These are phyloP conservation scores for Chrysopilus asiliformis DNA, from an alignment of 2,888 invertebrate genomes.

Conservation along the genomic window DNA sequence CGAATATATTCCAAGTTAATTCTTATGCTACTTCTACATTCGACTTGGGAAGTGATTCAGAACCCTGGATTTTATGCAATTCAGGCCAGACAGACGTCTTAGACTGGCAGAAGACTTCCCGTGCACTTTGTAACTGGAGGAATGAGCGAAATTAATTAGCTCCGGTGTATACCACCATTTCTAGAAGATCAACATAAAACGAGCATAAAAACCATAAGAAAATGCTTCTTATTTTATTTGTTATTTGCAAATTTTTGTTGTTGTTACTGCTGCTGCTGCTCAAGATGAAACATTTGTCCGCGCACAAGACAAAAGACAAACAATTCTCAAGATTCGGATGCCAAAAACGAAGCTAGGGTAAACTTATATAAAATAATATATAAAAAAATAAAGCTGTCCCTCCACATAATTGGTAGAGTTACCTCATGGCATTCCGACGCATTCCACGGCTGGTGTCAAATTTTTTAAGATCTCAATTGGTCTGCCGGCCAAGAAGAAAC, in stretches of 20 bases:
- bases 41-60: constrained; percentile 2
- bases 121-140: too few species aligned
- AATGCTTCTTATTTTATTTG: too few species aligned
- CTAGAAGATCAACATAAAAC: too few species aligned
- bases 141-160: constrained; percentile 15
- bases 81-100: too few species aligned
- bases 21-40: too few species aligned
- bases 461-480: constrained; percentile 16
- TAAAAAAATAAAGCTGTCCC: too few species aligned
- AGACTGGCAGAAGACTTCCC: too few species aligned
- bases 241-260: neutral
- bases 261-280: too few species aligned
- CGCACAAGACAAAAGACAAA: constrained; percentile 1
- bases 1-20: constrained; percentile 6
- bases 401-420: constrained; percentile 14
- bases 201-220: too few species aligned
- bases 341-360: too few species aligned
- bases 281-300: neutral
- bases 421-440: constrained; percentile 14
- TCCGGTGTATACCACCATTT: constrained; percentile 11
- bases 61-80: neutral
- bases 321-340: too few species aligned
- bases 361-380: too few species aligned
- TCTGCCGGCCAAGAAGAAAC: constrained; percentile 1
- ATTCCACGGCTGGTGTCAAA: constrained; percentile 15